phyloP scores from a whole-genome alignment of 1,140 invertebrate species.

The Trachymyrmex septentrionalis region DNA sequence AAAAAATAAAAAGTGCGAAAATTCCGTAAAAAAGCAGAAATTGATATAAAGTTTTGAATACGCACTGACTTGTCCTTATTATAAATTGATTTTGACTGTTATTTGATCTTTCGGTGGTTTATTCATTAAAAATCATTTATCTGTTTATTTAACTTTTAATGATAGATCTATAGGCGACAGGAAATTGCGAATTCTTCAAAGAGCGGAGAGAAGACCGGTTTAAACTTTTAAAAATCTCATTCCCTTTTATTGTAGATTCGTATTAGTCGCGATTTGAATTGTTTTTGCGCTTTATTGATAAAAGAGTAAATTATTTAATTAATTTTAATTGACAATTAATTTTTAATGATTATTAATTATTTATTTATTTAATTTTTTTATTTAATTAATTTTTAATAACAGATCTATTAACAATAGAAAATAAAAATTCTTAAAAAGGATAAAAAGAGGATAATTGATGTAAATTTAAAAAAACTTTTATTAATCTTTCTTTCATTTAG shows the following conservation, averaged over 20 bases:
- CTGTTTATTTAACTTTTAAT: too few species aligned
- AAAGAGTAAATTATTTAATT: not conserved
- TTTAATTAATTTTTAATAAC: not conserved
- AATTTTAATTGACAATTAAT: not conserved
- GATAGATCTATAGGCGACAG: too few species aligned
- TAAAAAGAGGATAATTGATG: too few species aligned
- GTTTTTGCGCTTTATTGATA: not conserved
- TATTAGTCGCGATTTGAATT: not conserved
- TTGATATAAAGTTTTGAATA: too few species aligned
- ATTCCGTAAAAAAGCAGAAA: too few species aligned
- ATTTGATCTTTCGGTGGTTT: too few species aligned
- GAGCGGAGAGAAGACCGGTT: not conserved
- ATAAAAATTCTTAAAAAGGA: not conserved
- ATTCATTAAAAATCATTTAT: too few species aligned
- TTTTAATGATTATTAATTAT: not conserved
- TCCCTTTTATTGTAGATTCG: not conserved
- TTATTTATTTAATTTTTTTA: not conserved
- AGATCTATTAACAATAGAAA: not conserved
- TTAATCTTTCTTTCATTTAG: not conserved
- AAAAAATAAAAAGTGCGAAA: too few species aligned
- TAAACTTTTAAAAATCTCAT: not conserved
- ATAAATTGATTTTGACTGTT: too few species aligned
- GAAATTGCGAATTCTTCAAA: not conserved
- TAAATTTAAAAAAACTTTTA: not conserved
- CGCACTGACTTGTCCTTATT: too few species aligned